phyloP scores from a whole-genome alignment of 2,888 invertebrate species.

The Marronus borbonicus region DNA sequence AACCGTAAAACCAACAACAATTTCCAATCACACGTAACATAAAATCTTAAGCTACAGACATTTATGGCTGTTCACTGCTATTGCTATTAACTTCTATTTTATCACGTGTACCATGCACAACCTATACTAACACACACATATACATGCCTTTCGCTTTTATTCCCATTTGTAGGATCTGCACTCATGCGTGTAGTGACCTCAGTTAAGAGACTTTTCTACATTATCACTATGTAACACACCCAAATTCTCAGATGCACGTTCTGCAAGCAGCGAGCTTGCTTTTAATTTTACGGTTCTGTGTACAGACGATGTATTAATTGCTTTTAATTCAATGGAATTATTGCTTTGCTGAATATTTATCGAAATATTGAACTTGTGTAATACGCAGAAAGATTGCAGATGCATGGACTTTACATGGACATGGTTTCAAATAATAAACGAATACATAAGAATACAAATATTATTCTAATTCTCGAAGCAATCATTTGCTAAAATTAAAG shows the following conservation, averaged over 20 bases:
- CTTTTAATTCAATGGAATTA: conserved; percentile 3
- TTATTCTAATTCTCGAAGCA: too few species aligned
- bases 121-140: conserved; percentile 11
- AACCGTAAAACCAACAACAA: too few species aligned
- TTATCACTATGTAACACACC: conserved; percentile 36
- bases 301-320: conserved; percentile 20
- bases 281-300: conserved; percentile 30
- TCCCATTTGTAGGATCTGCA: conserved; percentile 24
- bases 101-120: background rate
- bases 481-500: too few species aligned
- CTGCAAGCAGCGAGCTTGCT: conserved; percentile 6
- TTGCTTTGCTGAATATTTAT: conserved; percentile 26
- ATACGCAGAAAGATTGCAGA: background rate
- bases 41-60: too few species aligned
- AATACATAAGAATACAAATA: too few species aligned
- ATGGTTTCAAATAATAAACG: too few species aligned
- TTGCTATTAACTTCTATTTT: conserved; percentile 8
- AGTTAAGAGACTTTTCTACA: conserved; percentile 12
- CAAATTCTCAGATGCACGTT: conserved; percentile 34
- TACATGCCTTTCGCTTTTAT: conserved; percentile 41
- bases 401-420: too few species aligned
- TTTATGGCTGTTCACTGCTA: background rate
- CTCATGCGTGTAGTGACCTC: conserved; percentile 44
- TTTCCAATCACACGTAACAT: too few species aligned
- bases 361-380: background rate